These are phyloP conservation scores for Ypsolopha sequella DNA, from an alignment of 2,888 invertebrate species.

Conservation along the genomic window DNA sequence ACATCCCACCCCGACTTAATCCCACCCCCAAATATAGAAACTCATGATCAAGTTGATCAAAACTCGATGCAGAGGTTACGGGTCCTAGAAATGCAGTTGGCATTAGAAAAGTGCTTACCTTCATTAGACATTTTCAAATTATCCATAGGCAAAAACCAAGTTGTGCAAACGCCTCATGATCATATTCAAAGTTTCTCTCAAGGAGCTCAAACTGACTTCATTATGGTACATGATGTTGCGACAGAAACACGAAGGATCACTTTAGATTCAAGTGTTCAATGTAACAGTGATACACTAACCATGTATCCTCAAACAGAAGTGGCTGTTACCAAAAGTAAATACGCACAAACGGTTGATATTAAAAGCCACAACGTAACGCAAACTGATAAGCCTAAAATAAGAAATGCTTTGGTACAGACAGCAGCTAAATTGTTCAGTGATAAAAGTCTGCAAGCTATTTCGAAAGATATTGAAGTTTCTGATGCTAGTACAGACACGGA, in stretches of 20 bases:
- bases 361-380: slow-evolving; percentile 32
- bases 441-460: slow-evolving; percentile 30
- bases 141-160: slow-evolving; percentile 46
- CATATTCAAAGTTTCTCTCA: slow-evolving; percentile 37
- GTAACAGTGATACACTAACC: slow-evolving; percentile 34
- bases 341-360: slow-evolving; percentile 36
- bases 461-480: slow-evolving; percentile 17
- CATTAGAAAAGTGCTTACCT: slow-evolving; percentile 47
- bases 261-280: slow-evolving; percentile 49
- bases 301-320: slow-evolving; percentile 52
- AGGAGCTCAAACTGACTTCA: slow-evolving; percentile 53
- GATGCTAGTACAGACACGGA: slow-evolving; percentile 36
- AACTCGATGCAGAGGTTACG: slow-evolving; percentile 33
- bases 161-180: slow-evolving; percentile 53
- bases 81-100: slow-evolving; percentile 56
- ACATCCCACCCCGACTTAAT: slow-evolving; percentile 40
- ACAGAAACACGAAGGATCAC: slow-evolving; percentile 51
- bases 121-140: slow-evolving; percentile 43
- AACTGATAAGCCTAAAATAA: slow-evolving; percentile 41
- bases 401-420: slow-evolving; percentile 39
- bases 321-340: slow-evolving; percentile 46
- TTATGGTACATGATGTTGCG: slow-evolving; percentile 46
- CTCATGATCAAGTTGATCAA: slow-evolving; percentile 31
- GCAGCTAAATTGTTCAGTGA: slow-evolving; percentile 25
- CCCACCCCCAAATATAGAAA: slow-evolving; percentile 19